Percentiles rank a stretch among this genome's conserved stretches.
phyloP scores from a whole-genome alignment of 2,113 vertebrate genomes.

The Pycnonotus jocosus region DNA sequence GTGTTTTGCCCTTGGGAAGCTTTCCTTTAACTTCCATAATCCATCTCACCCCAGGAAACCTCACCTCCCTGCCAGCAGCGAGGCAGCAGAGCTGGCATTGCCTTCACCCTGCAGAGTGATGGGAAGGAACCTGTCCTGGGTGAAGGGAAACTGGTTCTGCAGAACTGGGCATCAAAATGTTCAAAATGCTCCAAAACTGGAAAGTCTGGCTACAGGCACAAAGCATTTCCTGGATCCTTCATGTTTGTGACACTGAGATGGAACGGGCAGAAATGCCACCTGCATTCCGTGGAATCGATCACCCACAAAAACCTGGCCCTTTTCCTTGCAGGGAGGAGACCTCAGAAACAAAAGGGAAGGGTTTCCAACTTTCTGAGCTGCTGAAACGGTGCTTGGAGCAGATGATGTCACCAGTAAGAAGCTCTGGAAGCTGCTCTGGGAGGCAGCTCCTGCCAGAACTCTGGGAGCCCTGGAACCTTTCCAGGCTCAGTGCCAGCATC shows the following conservation, averaged over 20 bases:
- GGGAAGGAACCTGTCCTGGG: background rate
- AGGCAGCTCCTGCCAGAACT: background rate
- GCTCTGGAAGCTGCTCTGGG: background rate
- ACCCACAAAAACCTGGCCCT: background rate
- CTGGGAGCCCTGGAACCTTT: background rate
- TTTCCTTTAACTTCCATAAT: background rate
- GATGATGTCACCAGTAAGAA: background rate
- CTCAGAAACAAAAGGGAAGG: background rate
- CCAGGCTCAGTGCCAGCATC: background rate
- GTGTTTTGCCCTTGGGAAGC: background rate
- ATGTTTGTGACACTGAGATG: background rate
- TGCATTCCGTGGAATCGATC: accelerated
- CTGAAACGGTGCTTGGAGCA: background rate
- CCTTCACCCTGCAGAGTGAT: background rate
- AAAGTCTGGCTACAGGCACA: background rate
- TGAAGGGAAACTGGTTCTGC: background rate
- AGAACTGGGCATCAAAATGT: background rate
- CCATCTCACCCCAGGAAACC: background rate
- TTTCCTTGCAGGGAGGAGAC: background rate
- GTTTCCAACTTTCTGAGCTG: background rate
- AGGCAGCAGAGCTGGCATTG: background rate
- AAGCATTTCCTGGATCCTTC: background rate
- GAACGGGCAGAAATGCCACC: background rate
- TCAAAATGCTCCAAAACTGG: background rate
- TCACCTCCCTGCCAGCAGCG: background rate